Percentiles rank a stretch among this genome's conserved stretches.
These are phyloP conservation scores for Neosilurus hyrtlii DNA, from an alignment of 2,797 vertebrate species.

Conservation along the genomic window DNA sequence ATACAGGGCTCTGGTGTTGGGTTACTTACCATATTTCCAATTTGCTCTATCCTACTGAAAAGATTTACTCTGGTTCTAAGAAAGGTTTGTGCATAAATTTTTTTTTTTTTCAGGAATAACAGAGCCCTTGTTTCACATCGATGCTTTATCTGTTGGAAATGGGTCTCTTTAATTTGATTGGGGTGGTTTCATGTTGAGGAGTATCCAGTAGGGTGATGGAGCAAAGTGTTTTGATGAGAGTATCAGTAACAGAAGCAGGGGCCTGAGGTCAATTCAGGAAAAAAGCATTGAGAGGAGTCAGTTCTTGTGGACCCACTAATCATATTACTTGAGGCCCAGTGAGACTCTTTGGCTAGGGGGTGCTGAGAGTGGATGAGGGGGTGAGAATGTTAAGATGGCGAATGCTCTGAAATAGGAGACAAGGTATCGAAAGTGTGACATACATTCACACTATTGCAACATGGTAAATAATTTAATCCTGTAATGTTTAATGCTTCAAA, in stretches of 20 bases:
- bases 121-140: neutral
- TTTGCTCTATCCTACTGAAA: neutral
- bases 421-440: neutral
- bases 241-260: constrained; percentile 28
- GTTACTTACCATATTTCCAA: neutral
- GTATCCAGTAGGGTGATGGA: neutral
- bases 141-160: constrained; percentile 2
- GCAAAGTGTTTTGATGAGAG: neutral
- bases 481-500: neutral
- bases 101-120: neutral
- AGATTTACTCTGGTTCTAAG: constrained; percentile 2
- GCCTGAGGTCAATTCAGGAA: constrained; percentile 20
- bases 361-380: constrained; percentile 1
- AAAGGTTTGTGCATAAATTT: neutral
- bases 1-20: neutral
- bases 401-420: neutral
- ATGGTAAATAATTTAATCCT: neutral
- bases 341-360: constrained; percentile 28
- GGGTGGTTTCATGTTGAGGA: neutral
- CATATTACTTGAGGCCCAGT: constrained; percentile 34
- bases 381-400: neutral
- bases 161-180: constrained; percentile 22
- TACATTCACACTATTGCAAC: neutral
- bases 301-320: constrained; percentile 30
- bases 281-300: constrained; percentile 21